A percentile compares a stretch with the other conserved stretches of the same genome.
phyloP scores from a whole-genome alignment of 2,888 invertebrate genomes.

The Halocaridina rubra region DNA sequence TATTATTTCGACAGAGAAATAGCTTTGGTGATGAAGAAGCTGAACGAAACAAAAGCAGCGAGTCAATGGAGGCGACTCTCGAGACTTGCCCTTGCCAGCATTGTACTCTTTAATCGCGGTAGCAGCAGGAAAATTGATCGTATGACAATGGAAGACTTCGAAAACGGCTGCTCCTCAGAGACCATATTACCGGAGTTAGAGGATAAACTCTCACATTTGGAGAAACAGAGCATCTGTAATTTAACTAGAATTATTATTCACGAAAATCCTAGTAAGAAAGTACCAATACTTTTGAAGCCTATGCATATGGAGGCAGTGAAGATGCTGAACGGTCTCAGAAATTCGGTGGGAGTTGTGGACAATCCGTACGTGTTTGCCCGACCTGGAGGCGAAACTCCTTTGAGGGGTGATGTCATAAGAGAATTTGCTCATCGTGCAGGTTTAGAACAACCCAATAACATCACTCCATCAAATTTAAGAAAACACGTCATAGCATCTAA shows the following conservation, averaged over 20 bases:
- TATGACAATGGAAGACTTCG: neutral
- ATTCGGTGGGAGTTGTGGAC: neutral
- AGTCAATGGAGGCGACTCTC: neutral
- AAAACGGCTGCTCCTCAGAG: neutral
- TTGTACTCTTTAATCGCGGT: neutral
- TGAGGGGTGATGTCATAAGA: neutral
- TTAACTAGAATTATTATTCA: neutral
- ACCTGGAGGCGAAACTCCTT: neutral
- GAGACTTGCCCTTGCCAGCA: neutral
- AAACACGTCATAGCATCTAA: neutral
- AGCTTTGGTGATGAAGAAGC: neutral
- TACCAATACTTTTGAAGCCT: neutral
- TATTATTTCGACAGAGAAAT: neutral
- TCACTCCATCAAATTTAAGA: neutral
- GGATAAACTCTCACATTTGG: neutral
- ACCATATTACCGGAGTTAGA: neutral
- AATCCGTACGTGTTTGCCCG: neutral
- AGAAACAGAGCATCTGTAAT: neutral
- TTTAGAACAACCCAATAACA: neutral
- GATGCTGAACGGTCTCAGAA: neutral
- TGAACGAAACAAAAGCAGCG: neutral
- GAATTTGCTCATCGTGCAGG: neutral
- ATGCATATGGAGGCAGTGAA: neutral
- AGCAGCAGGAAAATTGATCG: neutral
- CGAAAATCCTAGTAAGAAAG: neutral